These are phyloP conservation scores for Meiosimyza platycephala DNA, from an alignment of 2,888 invertebrate species.

Conservation along the genomic window DNA sequence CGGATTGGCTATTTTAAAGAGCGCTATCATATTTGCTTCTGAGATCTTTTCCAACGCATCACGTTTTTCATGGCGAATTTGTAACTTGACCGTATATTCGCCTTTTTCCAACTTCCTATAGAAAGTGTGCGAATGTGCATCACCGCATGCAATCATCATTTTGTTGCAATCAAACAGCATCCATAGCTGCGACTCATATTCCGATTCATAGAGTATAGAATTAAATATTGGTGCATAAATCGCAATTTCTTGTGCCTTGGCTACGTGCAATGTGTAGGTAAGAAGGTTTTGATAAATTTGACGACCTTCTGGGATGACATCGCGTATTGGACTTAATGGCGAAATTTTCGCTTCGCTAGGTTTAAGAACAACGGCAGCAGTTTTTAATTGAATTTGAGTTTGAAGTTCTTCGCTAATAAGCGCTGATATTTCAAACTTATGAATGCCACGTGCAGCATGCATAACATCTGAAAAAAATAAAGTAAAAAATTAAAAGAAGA, in stretches of 20 bases:
- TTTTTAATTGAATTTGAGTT: conserved; percentile 80
- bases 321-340: conserved; percentile 81
- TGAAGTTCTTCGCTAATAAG: conserved; percentile 79
- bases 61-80: conserved; percentile 90
- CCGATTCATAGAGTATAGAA: conserved; percentile 92
- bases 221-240: conserved; percentile 84
- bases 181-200: conserved; percentile 97
- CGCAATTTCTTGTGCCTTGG: conserved; percentile 84
- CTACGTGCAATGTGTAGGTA: conserved; percentile 86
- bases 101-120: conserved; percentile 90
- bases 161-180: conserved; percentile 94
- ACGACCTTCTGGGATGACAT: conserved; percentile 86
- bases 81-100: conserved; percentile 88
- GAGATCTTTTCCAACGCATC: conserved; percentile 86
- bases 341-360: conserved; percentile 84
- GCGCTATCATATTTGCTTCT: conserved; percentile 80
- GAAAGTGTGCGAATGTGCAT: conserved; percentile 89
- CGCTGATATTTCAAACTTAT: conserved; percentile 78
- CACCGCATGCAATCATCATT: conserved; percentile 85
- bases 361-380: conserved; percentile 79
- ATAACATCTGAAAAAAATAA: conserved; percentile 70
- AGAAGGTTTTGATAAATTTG: conserved; percentile 93
- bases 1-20: conserved; percentile 80
- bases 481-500: too few relatives aligned
- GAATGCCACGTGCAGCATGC: conserved; percentile 81